Evolutionary conservation across 2,113 vertebrate species (phyloP).

Genomic region (Bothrops jararaca): DNA sequence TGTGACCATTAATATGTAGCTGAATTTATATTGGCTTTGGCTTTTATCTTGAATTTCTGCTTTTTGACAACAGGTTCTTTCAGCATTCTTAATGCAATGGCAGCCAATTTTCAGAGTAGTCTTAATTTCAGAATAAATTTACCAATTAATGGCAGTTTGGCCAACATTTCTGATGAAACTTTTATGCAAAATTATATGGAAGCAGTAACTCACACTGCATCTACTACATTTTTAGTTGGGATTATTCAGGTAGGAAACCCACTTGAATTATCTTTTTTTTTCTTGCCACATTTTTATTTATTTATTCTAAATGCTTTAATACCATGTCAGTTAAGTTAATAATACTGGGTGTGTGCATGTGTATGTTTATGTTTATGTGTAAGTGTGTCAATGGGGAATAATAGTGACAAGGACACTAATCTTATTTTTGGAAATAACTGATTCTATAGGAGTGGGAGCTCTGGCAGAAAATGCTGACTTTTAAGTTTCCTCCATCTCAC

Average conservation of each 20-base stretch:
- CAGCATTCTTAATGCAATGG: conserved; percentile 61
- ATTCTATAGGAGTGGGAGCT: background rate
- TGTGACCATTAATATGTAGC: background rate
- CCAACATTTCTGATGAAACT: conserved; percentile 37
- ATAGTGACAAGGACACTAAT: background rate
- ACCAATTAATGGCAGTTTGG: conserved; percentile 30
- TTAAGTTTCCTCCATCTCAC: background rate
- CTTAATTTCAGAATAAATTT: conserved; percentile 52
- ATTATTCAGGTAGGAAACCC: conserved; percentile 61
- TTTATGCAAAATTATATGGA: conserved; percentile 37
- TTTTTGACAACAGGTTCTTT: conserved; percentile 54
- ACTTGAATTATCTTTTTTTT: background rate
- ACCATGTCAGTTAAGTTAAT: background rate
- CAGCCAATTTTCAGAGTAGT: conserved; percentile 48
- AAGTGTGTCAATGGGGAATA: background rate
- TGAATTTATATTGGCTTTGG: background rate
- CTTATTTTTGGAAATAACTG: background rate
- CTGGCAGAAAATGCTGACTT: background rate
- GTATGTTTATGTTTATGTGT: background rate
- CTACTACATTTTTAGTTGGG: conserved; percentile 63
- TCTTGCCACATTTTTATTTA: background rate
- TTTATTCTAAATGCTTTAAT: background rate
- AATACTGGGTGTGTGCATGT: background rate
- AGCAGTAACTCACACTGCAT: conserved; percentile 48
- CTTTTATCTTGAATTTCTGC: conserved; percentile 24